phyloP scores from a whole-genome alignment of 1,140 invertebrate genomes.

The Triops cancriformis region DNA sequence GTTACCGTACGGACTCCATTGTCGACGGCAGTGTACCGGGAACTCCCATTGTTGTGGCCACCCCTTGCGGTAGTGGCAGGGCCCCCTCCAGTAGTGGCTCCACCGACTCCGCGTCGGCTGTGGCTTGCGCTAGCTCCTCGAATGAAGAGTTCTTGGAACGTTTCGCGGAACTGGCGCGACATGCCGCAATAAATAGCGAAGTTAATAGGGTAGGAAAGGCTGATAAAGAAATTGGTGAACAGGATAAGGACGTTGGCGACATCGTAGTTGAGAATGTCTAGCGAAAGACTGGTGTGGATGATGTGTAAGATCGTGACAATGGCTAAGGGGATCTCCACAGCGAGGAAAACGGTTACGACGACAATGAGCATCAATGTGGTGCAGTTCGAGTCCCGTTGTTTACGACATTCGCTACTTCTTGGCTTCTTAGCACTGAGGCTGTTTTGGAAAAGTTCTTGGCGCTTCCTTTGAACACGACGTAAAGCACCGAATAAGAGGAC shows the following conservation, averaged over 20 bases:
- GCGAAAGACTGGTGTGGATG: slow-evolving; percentile 48
- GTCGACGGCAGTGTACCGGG: slow-evolving; percentile 59
- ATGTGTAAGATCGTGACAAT: slow-evolving; percentile 78
- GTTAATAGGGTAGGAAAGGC: slow-evolving; percentile 83
- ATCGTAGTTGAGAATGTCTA: slow-evolving; percentile 59
- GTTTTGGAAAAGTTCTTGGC: slow-evolving; percentile 71
- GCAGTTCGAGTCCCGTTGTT: slow-evolving; percentile 75
- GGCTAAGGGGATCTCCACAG: slow-evolving; percentile 83
- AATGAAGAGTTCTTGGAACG: slow-evolving; percentile 81
- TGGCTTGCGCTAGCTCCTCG: slow-evolving; percentile 40
- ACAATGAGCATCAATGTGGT: slow-evolving; percentile 93
- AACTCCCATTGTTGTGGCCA: slow-evolving; percentile 50
- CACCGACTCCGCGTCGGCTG: not conserved
- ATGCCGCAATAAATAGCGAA: slow-evolving; percentile 94
- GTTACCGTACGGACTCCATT: slow-evolving; percentile 63
- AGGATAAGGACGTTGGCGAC: slow-evolving; percentile 74
- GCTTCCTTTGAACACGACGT: slow-evolving; percentile 65
- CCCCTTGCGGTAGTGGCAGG: slow-evolving; percentile 29
- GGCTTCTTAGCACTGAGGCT: slow-evolving; percentile 49
- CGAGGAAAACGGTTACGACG: slow-evolving; percentile 80
- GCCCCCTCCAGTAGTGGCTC: slow-evolving; percentile 16
- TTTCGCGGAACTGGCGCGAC: slow-evolving; percentile 85
- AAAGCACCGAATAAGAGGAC: slow-evolving; percentile 75
- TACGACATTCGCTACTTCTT: slow-evolving; percentile 68
- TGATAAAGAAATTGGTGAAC: slow-evolving; percentile 83